Evolutionary conservation across 2,113 vertebrate species (phyloP).

Genomic region (Sitta europaea): DNA sequence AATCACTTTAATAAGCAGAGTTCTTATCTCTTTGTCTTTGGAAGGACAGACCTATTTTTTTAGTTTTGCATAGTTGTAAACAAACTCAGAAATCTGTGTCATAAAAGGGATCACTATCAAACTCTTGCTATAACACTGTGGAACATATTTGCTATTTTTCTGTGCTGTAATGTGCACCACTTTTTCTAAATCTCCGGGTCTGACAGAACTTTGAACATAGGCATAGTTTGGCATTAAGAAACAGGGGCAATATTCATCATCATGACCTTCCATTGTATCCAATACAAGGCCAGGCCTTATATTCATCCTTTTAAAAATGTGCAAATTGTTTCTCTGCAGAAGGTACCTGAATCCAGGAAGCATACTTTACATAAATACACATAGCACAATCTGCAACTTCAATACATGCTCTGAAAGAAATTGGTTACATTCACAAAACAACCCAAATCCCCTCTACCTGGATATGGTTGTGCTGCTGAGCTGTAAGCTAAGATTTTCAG

Average conservation of each 20-base stretch:
- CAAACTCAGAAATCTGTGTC: background rate
- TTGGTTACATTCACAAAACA: background rate
- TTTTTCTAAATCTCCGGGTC: background rate
- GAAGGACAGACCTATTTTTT: background rate
- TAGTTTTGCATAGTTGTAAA: background rate
- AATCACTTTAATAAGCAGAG: background rate
- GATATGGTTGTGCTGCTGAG: constrained; percentile 52
- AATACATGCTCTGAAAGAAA: background rate
- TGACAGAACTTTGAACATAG: background rate
- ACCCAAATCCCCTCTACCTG: constrained; percentile 54
- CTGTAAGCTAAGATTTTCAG: constrained; percentile 61
- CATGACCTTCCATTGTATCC: background rate
- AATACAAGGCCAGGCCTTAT: background rate
- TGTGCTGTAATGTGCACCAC: background rate
- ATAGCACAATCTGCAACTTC: background rate
- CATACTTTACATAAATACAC: background rate
- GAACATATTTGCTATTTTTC: background rate
- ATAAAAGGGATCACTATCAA: background rate
- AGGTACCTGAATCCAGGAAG: background rate
- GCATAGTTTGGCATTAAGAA: background rate
- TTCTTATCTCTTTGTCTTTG: background rate
- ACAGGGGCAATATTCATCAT: background rate
- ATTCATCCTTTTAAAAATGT: background rate
- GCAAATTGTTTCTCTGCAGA: background rate
- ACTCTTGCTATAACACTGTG: background rate